Percentiles rank a stretch among this genome's conserved stretches.
Evolutionary conservation across 2,888 invertebrate genomes (phyloP).

Genomic region (Lepas anatifera): DNA sequence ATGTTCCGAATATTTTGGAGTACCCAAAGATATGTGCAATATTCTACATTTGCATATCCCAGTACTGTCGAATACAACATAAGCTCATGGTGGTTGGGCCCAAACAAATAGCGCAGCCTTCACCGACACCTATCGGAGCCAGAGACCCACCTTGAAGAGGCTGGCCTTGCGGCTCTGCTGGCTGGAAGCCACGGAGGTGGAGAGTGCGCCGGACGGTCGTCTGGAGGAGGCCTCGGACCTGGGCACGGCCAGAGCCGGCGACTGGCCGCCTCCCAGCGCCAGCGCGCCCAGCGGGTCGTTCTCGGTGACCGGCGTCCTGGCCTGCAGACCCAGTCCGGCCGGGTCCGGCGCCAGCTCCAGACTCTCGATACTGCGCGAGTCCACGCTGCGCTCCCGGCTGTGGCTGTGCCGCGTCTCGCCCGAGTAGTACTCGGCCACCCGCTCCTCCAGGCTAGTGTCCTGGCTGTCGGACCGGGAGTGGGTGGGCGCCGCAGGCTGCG

Average conservation of each 20-base stretch:
- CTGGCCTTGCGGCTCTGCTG: not conserved
- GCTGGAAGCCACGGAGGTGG: not conserved
- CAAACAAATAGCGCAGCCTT: too few species aligned
- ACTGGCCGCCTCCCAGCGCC: not conserved
- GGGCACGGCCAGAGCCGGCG: not conserved
- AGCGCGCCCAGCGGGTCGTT: constrained; percentile 86
- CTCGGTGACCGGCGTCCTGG: constrained; percentile 57
- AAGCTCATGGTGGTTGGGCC: too few species aligned
- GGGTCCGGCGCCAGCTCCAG: not conserved
- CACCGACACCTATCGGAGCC: too few species aligned
- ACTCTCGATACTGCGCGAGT: not conserved
- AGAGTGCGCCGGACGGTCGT: not conserved
- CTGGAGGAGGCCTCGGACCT: not conserved
- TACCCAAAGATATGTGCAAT: too few species aligned
- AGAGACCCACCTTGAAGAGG: not conserved
- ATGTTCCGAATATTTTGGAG: too few species aligned
- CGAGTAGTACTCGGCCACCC: not conserved
- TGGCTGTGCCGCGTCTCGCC: not conserved
- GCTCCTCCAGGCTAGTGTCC: constrained; percentile 8
- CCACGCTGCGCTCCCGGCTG: constrained; percentile 3
- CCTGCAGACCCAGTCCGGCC: not conserved
- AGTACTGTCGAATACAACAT: too few species aligned
- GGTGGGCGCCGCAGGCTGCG: not conserved
- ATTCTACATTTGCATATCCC: too few species aligned
- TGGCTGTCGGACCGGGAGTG: not conserved